These are phyloP conservation scores for Euzophera pinguis DNA, from an alignment of 2,888 invertebrate species.

Conservation along the genomic window DNA sequence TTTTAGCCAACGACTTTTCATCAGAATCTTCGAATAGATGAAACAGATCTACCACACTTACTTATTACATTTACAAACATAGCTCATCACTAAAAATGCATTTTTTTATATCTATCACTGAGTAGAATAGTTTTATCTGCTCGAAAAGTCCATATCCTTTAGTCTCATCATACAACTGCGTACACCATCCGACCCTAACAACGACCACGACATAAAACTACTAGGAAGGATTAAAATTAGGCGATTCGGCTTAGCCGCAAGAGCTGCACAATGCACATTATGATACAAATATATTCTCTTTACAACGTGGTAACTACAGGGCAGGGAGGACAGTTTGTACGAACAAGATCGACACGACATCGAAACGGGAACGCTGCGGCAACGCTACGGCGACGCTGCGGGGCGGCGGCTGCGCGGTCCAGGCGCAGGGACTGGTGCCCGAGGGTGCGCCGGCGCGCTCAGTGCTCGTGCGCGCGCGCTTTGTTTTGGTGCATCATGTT, in stretches of 20 bases:
- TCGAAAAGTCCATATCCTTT: slow-evolving; percentile 71
- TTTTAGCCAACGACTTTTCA: slow-evolving; percentile 73
- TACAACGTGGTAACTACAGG: slow-evolving; percentile 76
- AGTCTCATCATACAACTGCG: slow-evolving; percentile 53
- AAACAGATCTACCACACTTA: slow-evolving; percentile 75
- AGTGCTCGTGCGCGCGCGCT: slow-evolving; percentile 68
- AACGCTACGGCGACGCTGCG: slow-evolving; percentile 22
- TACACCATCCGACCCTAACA: slow-evolving; percentile 48
- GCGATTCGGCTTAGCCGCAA: slow-evolving; percentile 68
- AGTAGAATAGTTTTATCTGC: slow-evolving; percentile 76
- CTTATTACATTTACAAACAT: slow-evolving; percentile 69
- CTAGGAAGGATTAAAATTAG: slow-evolving; percentile 71
- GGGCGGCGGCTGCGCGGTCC: slow-evolving; percentile 41
- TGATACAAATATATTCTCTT: slow-evolving; percentile 68
- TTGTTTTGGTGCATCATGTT: slow-evolving; percentile 86
- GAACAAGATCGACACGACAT: slow-evolving; percentile 44
- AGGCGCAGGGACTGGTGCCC: slow-evolving; percentile 39
- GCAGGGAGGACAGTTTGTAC: slow-evolving; percentile 66
- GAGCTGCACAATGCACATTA: slow-evolving; percentile 71
- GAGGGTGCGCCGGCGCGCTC: slow-evolving; percentile 39
- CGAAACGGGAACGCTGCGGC: slow-evolving; percentile 23
- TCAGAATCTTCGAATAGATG: slow-evolving; percentile 77
- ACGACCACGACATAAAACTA: slow-evolving; percentile 62
- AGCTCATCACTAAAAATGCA: slow-evolving; percentile 78
- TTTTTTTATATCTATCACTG: slow-evolving; percentile 73